Conservation (phyloP, 2,888 invertebrate genomes). For the Minunthozetes semirufus region DNA sequence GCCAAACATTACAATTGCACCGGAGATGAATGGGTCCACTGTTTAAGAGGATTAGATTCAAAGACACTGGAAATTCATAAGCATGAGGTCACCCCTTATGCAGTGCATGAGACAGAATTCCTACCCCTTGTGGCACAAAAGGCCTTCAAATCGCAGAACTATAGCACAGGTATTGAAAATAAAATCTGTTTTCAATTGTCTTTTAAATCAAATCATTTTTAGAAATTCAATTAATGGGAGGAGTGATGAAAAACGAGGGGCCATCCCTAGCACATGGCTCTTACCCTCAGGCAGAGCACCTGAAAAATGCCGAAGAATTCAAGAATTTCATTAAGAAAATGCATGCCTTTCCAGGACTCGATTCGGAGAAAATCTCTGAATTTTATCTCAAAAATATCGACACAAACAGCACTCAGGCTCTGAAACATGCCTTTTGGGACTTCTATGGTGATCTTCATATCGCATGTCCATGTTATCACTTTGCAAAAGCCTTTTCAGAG, state of each 20-base stretch:
- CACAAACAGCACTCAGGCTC: neutral
- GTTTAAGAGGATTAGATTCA: neutral
- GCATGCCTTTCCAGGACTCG: neutral
- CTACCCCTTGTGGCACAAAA: neutral
- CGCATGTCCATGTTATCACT: slow-evolving; percentile 6
- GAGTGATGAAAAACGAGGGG: too few species aligned
- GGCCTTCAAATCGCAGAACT: neutral
- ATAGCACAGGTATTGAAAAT: neutral
- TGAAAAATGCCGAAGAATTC: too few species aligned
- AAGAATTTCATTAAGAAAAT: too few species aligned
- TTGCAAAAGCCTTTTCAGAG: slow-evolving; percentile 4
- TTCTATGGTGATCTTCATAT: neutral
- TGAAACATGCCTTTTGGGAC: neutral
- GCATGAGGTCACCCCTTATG: neutral
- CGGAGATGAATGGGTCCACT: neutral
- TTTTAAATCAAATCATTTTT: too few species aligned
- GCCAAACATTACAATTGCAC: slow-evolving; percentile 4
- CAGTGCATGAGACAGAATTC: neutral
- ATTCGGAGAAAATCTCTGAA: neutral
- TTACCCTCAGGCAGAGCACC: too few species aligned
- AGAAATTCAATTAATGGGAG: too few species aligned
- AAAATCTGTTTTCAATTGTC: too few species aligned
- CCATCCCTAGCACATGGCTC: too few species aligned
- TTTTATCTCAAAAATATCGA: neutral
- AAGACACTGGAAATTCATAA: neutral